Base-by-base conservation (phyloP, 2,888 invertebrate genomes). In the Ethmia dodecea region DNA sequence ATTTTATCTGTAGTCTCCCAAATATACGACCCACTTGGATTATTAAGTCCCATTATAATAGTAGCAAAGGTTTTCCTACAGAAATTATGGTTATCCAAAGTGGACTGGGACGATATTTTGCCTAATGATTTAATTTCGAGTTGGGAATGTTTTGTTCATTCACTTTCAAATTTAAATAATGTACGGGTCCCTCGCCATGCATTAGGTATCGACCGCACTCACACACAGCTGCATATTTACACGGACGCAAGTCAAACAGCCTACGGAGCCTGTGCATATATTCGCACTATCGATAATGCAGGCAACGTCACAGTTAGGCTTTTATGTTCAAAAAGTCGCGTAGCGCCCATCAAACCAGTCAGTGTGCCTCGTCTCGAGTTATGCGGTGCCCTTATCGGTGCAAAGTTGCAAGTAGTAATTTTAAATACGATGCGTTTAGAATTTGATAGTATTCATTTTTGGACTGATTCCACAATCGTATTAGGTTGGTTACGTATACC, bases 401-500 rank as follows among this genome's bases (percentile, higher is more conserved):
- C 39, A 3, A 32, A 6, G 6, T 18, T 18, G 18, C 22, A 37
- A n/a, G 22, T 25, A 16, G 27, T 24, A 6, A 24, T 24, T n/a
- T 33, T 13, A 1, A 20, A 37, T 10, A 33, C 40, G 3, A 25
- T 44, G 10, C 22, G 28, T 2, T 11, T 34, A 13, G 18, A 42
- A 3, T 26, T 36, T 1, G 24, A 36, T 11, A 41, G 42, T 24
- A 14, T 40, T 14, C 29, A 36, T n/a, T 43, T 42, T 13, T 55
- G 46, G 45, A 42, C 53, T 4, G 55, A 53, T 30, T 53, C 52
- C 3, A 45, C 47, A 5, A 44, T 52, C 10, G 43, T 39, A 1
- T 11, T 49, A n/a, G 33, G 43, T 6, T 53, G 52, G 51, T 24
- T 51, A 8, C 24, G 30, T 8, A 40, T 30, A 26, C 12, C 37